Evolutionary conservation across 2,113 vertebrate genomes (phyloP), one percentile per base, ranked within the genome.

Genomic region (Alectura lathami): DNA sequence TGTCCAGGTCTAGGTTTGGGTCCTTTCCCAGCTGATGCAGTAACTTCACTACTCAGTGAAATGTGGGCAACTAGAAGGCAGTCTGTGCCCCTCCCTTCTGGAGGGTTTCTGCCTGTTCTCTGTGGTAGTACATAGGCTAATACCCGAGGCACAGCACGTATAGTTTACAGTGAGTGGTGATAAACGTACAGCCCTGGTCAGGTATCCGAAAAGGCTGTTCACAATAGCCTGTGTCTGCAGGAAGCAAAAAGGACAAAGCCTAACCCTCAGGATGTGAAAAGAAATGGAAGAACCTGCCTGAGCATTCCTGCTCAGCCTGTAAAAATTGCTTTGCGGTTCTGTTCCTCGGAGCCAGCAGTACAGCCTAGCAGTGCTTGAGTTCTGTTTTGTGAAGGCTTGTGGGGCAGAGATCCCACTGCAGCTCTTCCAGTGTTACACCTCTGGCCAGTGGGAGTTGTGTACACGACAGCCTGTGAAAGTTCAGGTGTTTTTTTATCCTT

Each of bases 221-320:
- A 54, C 76, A 50, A 17, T 85, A 48, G 72, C 66, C 62, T 20
- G 4, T 24, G 91, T 81, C 81, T 79, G 84, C 70, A 85, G 91
- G 89, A 80, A 50, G 74, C 63, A 63, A 17, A 45, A 57, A 91
- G 84, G 75, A 54, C 89, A 94, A 93, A 87, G 38, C 91, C 53
- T 50, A 87, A n/a, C 69, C 89, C 93, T 91, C 67, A 76, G 94
- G 89, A 85, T 84, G 89, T 5, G 7, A 50, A 53, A 89, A 38
- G 84, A 76, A 94, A 87, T 87, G 16, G 70, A 29, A 86, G 56
- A 91, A 32, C 43, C 77, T 91, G 76, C 69, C 64, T 90, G 91
- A 95, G 73, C 81, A 59, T 59, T 81, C 29, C 76, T 84, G 66
- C 68, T 84, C 23, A 3, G 59, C 69, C 73, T 56, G 0, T 86